Conservation (phyloP, 2,888 invertebrate genomes). For the Physocephala rufipes region DNA sequence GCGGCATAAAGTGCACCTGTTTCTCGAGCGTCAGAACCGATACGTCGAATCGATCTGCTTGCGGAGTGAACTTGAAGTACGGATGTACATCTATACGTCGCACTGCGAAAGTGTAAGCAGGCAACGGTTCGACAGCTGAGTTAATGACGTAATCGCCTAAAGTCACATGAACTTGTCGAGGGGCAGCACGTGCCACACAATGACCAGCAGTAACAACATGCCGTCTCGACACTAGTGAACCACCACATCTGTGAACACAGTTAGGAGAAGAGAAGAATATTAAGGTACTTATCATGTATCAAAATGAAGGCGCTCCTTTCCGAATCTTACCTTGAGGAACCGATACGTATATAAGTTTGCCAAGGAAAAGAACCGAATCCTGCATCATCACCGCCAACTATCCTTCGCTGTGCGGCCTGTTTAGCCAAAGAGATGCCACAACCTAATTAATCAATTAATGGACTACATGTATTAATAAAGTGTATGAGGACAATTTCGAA, state of each 20-base stretch:
- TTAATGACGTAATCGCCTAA: constrained; percentile 90
- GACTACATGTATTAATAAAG: neutral
- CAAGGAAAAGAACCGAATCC: constrained; percentile 95
- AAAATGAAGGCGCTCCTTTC: neutral
- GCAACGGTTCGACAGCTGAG: constrained; percentile 89
- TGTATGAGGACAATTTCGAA: constrained; percentile 8
- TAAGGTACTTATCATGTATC: neutral
- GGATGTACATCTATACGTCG: constrained; percentile 90
- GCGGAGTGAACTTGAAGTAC: constrained; percentile 91
- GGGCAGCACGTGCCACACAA: constrained; percentile 90
- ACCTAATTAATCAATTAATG: constrained; percentile 69
- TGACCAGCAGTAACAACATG: constrained; percentile 95
- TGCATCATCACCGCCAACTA: constrained; percentile 93
- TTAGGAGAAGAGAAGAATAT: neutral
- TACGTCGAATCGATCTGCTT: constrained; percentile 90
- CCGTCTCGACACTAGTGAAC: constrained; percentile 87
- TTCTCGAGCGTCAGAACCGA: constrained; percentile 88
- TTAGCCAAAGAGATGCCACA: constrained; percentile 88
- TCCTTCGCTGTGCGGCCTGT: constrained; percentile 86
- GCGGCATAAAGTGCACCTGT: constrained; percentile 89
- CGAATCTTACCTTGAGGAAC: constrained; percentile 78
- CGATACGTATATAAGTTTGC: constrained; percentile 95
- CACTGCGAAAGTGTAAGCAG: constrained; percentile 93
- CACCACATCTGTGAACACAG: constrained; percentile 77
- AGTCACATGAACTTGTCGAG: constrained; percentile 90